phyloP scores from a whole-genome alignment of 2,888 invertebrate genomes.

The Bembecia ichneumoniformis region DNA sequence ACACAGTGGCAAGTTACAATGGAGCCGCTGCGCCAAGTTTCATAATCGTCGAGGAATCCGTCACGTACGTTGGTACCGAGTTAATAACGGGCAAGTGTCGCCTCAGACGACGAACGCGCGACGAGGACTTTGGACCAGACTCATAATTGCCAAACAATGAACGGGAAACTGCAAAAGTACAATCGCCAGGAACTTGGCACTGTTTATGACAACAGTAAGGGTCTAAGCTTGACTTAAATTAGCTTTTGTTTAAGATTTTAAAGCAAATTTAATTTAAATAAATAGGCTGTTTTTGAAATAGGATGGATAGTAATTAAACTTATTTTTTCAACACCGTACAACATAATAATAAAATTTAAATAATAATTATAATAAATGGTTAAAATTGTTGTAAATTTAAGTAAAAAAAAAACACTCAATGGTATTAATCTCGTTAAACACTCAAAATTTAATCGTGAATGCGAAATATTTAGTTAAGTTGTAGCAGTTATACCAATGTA shows the following conservation, averaged over 20 bases:
- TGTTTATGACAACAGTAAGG: conserved; percentile 2
- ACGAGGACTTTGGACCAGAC: conserved; percentile 10
- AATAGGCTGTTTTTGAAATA: no score
- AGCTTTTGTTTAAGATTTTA: conserved; percentile 2
- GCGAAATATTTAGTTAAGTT: no score
- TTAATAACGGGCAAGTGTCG: conserved; percentile 20
- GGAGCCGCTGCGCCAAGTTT: conserved; percentile 19
- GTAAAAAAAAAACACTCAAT: no score
- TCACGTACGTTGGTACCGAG: conserved; percentile 8
- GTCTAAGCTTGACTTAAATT: conserved; percentile 6
- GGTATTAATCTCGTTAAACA: no score
- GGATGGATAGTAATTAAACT: no score
- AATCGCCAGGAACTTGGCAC: conserved; percentile 15
- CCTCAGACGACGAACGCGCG: conserved; percentile 14
- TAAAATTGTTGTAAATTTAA: no score
- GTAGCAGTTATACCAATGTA: no score
- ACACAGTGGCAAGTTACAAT: conserved; percentile 8
- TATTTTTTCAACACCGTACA: no score
- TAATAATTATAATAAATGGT: no score
- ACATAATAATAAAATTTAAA: no score
- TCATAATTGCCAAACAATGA: conserved; percentile 15
- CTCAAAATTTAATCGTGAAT: no score
- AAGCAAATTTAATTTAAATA: no score
- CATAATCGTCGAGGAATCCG: conserved; percentile 21
- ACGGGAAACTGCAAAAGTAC: conserved; percentile 11